Conservation (phyloP, 2,113 vertebrate species). For the Oryzias melastigma region DNA sequence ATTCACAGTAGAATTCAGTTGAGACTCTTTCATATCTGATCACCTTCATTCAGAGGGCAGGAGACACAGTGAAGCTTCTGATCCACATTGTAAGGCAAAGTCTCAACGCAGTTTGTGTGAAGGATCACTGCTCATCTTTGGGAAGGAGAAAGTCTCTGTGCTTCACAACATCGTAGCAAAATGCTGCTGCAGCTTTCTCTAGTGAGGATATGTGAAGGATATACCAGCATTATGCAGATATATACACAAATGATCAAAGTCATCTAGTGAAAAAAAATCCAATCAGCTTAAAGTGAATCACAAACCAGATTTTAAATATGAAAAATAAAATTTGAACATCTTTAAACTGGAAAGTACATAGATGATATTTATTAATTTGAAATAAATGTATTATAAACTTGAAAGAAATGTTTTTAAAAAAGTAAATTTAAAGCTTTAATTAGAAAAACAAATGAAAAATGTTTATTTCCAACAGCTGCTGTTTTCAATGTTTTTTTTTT, state of each 20-base stretch:
- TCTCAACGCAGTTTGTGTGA: not conserved
- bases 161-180: constrained; percentile 8
- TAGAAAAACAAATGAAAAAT: no score
- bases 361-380: no score
- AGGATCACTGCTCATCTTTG: not conserved
- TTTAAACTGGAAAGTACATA: no score
- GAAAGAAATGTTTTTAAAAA: no score
- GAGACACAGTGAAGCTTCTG: not conserved
- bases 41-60: constrained; percentile 1
- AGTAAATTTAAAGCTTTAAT: no score
- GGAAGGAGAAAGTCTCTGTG: constrained; percentile 1
- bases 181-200: not conserved
- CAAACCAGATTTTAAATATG: no score
- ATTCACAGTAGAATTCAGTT: constrained; percentile 7
- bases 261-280: constrained; percentile 8
- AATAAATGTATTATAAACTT: no score
- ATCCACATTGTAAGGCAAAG: constrained; percentile 5
- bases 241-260: constrained; percentile 3
- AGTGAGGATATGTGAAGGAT: not conserved
- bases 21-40: constrained; percentile 6
- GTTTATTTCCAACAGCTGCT: no score
- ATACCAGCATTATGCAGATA: constrained; percentile 4
- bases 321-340: no score
- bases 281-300: not conserved
- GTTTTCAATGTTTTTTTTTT: no score